These are phyloP conservation scores for Drosophila emarginata DNA, from an alignment of 2,888 invertebrate genomes.

Conservation along the genomic window DNA sequence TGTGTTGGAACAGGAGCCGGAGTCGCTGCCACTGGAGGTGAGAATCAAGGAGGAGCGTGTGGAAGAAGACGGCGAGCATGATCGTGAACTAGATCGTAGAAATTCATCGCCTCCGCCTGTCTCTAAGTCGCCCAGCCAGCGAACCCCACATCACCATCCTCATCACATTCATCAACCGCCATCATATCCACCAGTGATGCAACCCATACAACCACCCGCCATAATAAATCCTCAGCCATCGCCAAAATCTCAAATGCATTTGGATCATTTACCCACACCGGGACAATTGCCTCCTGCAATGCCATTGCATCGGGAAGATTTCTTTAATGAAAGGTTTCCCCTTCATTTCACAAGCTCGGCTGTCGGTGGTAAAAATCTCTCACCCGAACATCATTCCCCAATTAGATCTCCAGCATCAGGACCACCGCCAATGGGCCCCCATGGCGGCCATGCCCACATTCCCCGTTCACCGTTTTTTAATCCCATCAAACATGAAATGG, in stretches of 20 bases:
- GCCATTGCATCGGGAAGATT: constrained; percentile 79
- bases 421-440: constrained; percentile 35
- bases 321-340: constrained; percentile 79
- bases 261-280: constrained; percentile 79
- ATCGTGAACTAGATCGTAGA: constrained; percentile 21
- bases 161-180: constrained; percentile 14
- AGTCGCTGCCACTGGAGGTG: constrained; percentile 67
- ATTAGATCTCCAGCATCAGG: constrained; percentile 79
- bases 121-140: constrained; percentile 29
- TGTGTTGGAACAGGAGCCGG: constrained; percentile 44
- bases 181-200: constrained; percentile 81
- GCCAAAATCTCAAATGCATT: constrained; percentile 82
- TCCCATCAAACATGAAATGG: constrained; percentile 82
- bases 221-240: constrained; percentile 82
- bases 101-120: constrained; percentile 19
- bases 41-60: constrained; percentile 79
- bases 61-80: constrained; percentile 56
- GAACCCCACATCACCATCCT: constrained; percentile 7
- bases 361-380: constrained; percentile 62
- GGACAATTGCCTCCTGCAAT: constrained; percentile 80
- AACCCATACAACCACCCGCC: constrained; percentile 80
- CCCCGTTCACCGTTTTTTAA: constrained; percentile 81
- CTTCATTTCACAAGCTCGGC: constrained; percentile 72
- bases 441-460: constrained; percentile 71
- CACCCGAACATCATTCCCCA: constrained; percentile 81